Evolutionary conservation across 2,113 vertebrate genomes (phyloP).

Genomic region (Pollimyrus isidori): DNA sequence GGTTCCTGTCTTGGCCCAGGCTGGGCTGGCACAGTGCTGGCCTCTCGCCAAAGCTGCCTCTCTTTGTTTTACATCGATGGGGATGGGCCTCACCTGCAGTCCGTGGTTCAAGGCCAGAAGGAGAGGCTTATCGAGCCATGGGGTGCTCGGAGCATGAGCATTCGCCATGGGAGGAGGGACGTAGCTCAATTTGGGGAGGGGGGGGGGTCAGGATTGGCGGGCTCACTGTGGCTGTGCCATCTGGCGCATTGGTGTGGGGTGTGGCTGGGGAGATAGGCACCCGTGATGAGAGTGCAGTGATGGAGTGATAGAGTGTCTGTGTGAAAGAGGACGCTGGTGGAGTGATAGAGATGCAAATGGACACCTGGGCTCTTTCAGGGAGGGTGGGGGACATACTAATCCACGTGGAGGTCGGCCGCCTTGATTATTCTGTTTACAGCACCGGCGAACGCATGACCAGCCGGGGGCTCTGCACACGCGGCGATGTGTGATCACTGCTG

Average conservation of each 20-base stretch:
- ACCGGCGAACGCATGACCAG: not conserved
- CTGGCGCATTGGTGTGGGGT: not conserved
- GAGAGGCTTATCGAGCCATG: not conserved
- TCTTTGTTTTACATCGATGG: not conserved
- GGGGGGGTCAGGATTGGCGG: not conserved
- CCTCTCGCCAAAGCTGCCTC: not conserved
- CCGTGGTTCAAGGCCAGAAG: not conserved
- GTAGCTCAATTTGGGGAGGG: not conserved
- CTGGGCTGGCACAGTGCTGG: not conserved
- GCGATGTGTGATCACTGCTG: not conserved
- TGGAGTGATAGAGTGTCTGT: not conserved
- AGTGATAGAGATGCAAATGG: constrained; percentile 8
- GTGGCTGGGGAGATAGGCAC: not conserved
- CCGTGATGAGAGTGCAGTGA: not conserved
- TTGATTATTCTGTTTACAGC: not conserved
- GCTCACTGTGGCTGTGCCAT: not conserved
- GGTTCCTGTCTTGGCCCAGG: not conserved
- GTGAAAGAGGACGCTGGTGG: not conserved
- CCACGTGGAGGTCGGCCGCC: not conserved
- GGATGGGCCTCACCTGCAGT: not conserved
- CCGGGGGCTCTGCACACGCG: not conserved
- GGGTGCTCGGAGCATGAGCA: not conserved
- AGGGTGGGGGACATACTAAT: not conserved
- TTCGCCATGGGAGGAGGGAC: not conserved
- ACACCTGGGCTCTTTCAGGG: not conserved